A percentile compares a stretch with the other conserved stretches of the same genome.
These are phyloP conservation scores for Bujurquina vittata DNA, from an alignment of 2,113 vertebrate species.

Conservation along the genomic window DNA sequence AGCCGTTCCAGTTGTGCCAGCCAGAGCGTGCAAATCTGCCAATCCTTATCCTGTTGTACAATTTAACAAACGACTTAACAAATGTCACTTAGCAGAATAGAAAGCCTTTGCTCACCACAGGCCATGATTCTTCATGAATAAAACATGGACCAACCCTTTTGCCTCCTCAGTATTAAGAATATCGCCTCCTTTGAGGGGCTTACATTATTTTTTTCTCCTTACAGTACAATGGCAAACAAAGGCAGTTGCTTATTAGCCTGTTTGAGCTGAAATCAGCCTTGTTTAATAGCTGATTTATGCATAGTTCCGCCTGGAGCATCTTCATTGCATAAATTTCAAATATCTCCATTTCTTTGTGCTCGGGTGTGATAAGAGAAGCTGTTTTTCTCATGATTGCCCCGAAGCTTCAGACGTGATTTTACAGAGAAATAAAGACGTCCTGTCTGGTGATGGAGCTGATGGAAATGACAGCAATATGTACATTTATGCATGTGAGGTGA, in stretches of 20 bases:
- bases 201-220: constrained; percentile 17
- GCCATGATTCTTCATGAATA: constrained; percentile 64
- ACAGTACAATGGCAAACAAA: constrained; percentile 27
- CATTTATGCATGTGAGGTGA: background rate
- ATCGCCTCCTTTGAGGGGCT: constrained; percentile 28
- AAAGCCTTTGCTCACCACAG: constrained; percentile 46
- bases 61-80: constrained; percentile 72
- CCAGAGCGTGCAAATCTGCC: constrained; percentile 29
- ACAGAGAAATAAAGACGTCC: background rate
- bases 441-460: background rate
- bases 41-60: constrained; percentile 52
- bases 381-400: background rate
- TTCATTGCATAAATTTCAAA: constrained; percentile 47
- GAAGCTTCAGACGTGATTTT: background rate
- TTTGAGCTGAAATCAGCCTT: constrained; percentile 32
- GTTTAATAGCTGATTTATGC: constrained; percentile 12
- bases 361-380: constrained; percentile 35
- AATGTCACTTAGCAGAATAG: constrained; percentile 61
- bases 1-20: background rate
- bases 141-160: constrained; percentile 53
- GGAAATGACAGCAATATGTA: background rate
- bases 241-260: constrained; percentile 29
- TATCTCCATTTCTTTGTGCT: constrained; percentile 36
- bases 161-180: constrained; percentile 24
- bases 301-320: constrained; percentile 2